Base-by-base conservation (phyloP, 2,797 vertebrate genomes). In the Onychomys torridus region DNA sequence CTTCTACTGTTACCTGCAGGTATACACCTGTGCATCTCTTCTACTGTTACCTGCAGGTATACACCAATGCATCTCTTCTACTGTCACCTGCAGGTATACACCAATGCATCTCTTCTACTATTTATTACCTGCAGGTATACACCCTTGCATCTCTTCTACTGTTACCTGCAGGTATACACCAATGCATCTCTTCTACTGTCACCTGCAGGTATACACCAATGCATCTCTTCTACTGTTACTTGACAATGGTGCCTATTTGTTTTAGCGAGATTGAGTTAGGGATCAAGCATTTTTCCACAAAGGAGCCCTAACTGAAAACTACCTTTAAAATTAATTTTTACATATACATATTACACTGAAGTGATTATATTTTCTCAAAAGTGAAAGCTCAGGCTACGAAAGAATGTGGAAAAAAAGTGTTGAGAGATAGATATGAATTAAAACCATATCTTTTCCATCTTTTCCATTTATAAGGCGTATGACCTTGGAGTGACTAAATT, bases 361-460 rank as follows among this genome's bases (percentile, higher is more conserved):
- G 11, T 61, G 49, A 43, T 46, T 96, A 71, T 92, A 5, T 75
- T 34, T 84, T 88, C 49, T 90, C 75, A 55, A 87, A 92, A 92
- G 29, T 63, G 12, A 55, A 29, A 8, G 85, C 73, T 89, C 19
- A 49, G 4, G 8, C 14, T 78, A 4, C 63, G 27, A 89, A 73
- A 87, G 2, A 81, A 29, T 89, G 1, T 19, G 8, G 63, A 23
- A 6, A 3, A 77, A 95, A 32, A 21, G 3, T 17, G 93, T 84
- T 88, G 32, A 10, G 17, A 89, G 34, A 86, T 14, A 95, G n/a
- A 76, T 13, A 46, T 23, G 29, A 93, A 43, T 88, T 95, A 23
- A 93, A 85, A 46, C 3, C 6, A 13, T 34, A 88, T 90, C 37
- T 13, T 49, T 49, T n/a, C 34, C 2, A 92, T 40, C 55, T 95